phyloP scores from a whole-genome alignment of 2,113 vertebrate genomes.

The Proterorhinus semilunaris region DNA sequence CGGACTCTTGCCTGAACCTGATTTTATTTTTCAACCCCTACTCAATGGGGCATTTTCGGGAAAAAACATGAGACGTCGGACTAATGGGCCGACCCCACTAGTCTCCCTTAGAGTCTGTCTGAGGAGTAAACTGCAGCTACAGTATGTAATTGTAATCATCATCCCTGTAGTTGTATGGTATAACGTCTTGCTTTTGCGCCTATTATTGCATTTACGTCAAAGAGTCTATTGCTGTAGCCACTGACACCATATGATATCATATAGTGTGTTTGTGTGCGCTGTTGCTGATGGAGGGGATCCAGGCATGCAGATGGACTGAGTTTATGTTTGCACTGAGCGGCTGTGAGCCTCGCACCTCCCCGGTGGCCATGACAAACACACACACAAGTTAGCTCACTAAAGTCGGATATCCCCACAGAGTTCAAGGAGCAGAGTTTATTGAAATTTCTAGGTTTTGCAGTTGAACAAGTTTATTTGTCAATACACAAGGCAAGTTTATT shows the following conservation, averaged over 20 bases:
- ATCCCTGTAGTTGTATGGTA: too few species aligned
- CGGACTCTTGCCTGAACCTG: too few species aligned
- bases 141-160: too few species aligned
- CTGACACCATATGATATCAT: slow-evolving; percentile 65
- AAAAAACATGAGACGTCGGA: too few species aligned
- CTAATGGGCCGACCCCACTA: too few species aligned
- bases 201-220: slow-evolving; percentile 41
- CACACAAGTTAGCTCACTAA: slow-evolving; percentile 16
- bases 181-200: slow-evolving; percentile 52
- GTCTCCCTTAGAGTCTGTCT: too few species aligned
- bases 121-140: too few species aligned
- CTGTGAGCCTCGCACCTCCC: slow-evolving; percentile 58
- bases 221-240: slow-evolving; percentile 56
- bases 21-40: too few species aligned
- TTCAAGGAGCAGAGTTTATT: neutral
- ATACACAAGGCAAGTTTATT: too few species aligned
- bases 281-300: slow-evolving; percentile 68
- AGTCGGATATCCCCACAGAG: neutral
- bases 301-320: slow-evolving; percentile 70
- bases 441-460: neutral
- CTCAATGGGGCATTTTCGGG: too few species aligned
- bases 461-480: neutral
- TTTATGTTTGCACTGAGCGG: slow-evolving; percentile 68
- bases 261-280: slow-evolving; percentile 40
- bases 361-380: slow-evolving; percentile 57